Percentiles rank a stretch among this genome's conserved stretches.
These are phyloP conservation scores for Cheirogaleus medius DNA, from an alignment of 2,113 vertebrate species.

Conservation along the genomic window DNA sequence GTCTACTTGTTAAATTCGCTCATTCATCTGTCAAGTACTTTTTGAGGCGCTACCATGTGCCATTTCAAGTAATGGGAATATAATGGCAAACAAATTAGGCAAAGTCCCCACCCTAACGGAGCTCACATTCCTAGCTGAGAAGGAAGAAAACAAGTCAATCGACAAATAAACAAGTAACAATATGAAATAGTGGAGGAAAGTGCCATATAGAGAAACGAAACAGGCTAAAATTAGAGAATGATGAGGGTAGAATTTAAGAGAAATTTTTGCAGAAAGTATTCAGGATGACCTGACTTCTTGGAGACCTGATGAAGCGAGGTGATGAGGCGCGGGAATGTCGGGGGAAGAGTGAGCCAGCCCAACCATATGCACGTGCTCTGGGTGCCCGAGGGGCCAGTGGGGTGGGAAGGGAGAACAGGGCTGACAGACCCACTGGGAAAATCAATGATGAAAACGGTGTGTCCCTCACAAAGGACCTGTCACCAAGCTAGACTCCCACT, in stretches of 20 bases:
- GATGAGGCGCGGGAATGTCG: not conserved
- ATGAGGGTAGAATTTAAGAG: not conserved
- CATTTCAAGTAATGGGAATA: not conserved
- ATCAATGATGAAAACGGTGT: not conserved
- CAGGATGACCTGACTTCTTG: not conserved
- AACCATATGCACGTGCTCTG: not conserved
- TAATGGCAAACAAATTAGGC: not conserved
- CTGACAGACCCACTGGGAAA: rapidly evolving
- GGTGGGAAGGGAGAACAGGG: not conserved
- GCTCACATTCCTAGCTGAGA: not conserved
- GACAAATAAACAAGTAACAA: not conserved
- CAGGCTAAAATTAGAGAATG: not conserved
- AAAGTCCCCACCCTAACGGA: not conserved
- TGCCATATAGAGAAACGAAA: not conserved
- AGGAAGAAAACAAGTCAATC: not conserved
- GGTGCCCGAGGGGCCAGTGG: not conserved
- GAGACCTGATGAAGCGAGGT: not conserved
- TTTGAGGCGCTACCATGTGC: not conserved
- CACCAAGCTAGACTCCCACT: not conserved
- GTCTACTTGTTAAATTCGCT: not conserved
- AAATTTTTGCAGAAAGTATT: not conserved
- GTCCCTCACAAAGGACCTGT: not conserved
- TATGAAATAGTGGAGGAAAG: not conserved
- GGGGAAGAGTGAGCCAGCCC: not conserved
- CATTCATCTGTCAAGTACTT: not conserved